phyloP scores from a whole-genome alignment of 2,797 vertebrate genomes.

The Sebastes glaucus region DNA sequence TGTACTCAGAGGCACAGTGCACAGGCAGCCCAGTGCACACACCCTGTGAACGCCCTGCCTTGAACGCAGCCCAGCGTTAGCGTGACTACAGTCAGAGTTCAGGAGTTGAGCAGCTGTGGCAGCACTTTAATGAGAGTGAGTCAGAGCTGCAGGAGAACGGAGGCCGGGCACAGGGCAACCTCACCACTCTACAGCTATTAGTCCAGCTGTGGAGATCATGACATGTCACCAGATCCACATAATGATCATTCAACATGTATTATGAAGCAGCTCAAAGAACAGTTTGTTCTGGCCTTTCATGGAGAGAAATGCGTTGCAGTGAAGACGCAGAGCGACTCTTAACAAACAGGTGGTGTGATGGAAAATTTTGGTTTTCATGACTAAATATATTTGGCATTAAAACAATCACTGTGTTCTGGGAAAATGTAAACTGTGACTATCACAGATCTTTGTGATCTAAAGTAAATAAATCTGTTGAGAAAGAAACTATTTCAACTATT shows the following conservation, averaged over 20 bases:
- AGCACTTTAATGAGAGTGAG: constrained; percentile 50
- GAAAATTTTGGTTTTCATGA: neutral
- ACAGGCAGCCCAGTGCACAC: neutral
- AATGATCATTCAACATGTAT: neutral
- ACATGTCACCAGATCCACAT: constrained; percentile 8
- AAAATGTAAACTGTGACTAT: neutral
- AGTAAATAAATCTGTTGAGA: neutral
- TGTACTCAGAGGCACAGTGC: neutral
- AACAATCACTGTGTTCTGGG: neutral
- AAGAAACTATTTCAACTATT: neutral
- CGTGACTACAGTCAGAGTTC: constrained; percentile 40
- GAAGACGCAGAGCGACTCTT: neutral
- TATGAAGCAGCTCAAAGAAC: neutral
- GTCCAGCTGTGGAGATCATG: constrained; percentile 14
- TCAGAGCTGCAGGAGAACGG: constrained; percentile 26
- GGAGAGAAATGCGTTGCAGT: neutral
- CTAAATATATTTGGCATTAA: neutral
- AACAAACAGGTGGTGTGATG: neutral
- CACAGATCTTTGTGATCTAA: neutral
- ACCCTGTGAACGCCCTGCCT: constrained; percentile 26
- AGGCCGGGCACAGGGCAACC: constrained; percentile 4
- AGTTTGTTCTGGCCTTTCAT: neutral
- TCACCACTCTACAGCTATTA: constrained; percentile 8
- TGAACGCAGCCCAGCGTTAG: constrained; percentile 1
- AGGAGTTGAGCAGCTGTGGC: constrained; percentile 42